Evolutionary conservation across 2,888 invertebrate genomes (phyloP).

Genomic region (Dryobotodes eremita): DNA sequence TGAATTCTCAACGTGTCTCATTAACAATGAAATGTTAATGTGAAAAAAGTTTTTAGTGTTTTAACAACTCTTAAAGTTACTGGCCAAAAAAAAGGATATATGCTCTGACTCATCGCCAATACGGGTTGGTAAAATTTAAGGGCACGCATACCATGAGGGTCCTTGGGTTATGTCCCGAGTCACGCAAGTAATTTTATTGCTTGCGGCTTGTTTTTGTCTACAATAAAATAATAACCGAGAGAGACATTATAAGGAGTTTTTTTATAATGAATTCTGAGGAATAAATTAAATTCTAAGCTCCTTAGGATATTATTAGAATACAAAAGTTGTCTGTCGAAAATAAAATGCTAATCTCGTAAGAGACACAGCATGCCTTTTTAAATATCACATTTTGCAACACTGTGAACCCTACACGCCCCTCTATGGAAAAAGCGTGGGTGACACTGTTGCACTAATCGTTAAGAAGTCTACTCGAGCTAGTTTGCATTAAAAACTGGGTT

Average conservation of each 20-base stretch:
- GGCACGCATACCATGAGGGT: constrained; percentile 34
- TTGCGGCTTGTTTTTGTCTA: constrained; percentile 3
- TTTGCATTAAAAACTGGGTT: constrained; percentile 51
- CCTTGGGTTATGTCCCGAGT: constrained; percentile 39
- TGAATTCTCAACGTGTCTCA: constrained; percentile 6
- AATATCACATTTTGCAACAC: constrained; percentile 24
- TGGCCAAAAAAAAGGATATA: constrained; percentile 41
- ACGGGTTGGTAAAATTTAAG: constrained; percentile 53
- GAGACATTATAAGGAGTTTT: background rate
- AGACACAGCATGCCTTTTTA: background rate
- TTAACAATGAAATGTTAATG: constrained; percentile 26
- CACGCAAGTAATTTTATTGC: constrained; percentile 48
- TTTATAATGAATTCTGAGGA: constrained; percentile 13
- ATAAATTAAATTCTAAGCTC: constrained; percentile 16
- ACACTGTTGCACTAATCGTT: constrained; percentile 53
- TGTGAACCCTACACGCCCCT: constrained; percentile 17
- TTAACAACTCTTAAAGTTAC: constrained; percentile 27
- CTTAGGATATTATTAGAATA: background rate
- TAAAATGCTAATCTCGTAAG: constrained; percentile 9
- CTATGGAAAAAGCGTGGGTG: constrained; percentile 50
- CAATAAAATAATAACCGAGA: background rate
- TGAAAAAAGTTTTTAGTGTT: constrained; percentile 21
- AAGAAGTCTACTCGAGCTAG: constrained; percentile 29
- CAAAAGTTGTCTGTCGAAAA: background rate
- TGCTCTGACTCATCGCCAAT: constrained; percentile 56